These are phyloP conservation scores for Enteromius thamalakanensis DNA, from an alignment of 2,797 vertebrate genomes.

Conservation along the genomic window DNA sequence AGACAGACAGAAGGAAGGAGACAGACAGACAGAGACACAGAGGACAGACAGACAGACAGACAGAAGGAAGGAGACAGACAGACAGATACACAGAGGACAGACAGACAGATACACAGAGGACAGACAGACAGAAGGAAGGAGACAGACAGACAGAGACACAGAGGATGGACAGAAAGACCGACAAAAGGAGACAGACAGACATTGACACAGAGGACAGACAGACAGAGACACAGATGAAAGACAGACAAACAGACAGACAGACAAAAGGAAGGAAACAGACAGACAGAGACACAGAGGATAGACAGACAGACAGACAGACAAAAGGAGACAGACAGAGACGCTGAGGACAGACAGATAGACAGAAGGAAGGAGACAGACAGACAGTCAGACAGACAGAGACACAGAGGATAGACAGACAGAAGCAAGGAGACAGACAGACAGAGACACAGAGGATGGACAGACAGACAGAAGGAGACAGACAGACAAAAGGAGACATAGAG, in stretches of 20 bases:
- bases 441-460: background rate
- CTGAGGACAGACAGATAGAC: no score
- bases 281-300: no score
- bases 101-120: background rate
- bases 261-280: slow-evolving; percentile 48
- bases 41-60: background rate
- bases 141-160: background rate
- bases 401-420: background rate
- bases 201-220: background rate
- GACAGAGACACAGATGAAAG: background rate
- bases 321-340: slow-evolving; percentile 3
- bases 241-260: no score
- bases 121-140: background rate
- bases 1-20: no score
- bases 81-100: no score
- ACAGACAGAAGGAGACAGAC: no score
- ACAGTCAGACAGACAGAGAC: background rate
- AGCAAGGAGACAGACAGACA: background rate
- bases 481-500: background rate
- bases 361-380: no score
- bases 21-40: background rate
- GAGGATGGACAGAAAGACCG: background rate
- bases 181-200: no score
- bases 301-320: background rate
- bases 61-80: no score